Base-by-base conservation (phyloP, 2,888 invertebrate species). In the Anoplius nigerrimus region DNA sequence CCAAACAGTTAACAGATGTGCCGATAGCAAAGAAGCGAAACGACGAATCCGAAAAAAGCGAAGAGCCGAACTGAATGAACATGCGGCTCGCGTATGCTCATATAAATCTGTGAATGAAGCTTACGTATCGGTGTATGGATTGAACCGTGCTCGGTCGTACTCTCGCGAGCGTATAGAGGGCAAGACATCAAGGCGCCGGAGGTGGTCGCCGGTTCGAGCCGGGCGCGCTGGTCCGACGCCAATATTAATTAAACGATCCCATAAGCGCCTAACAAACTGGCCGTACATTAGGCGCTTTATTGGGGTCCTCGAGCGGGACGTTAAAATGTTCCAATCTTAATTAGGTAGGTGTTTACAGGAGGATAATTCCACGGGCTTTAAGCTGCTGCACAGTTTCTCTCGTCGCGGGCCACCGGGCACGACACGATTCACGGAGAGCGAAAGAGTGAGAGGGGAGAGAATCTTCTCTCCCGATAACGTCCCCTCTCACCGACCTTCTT, bases 241-340 rank as follows among this genome's bases (percentile, higher is more conserved):
- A 82, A 87, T 88, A 88, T 88, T 88, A 88, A 88, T 87, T 87
- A 86, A 88, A 88, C 86, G 86, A 87, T 86, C 86, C 78, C 87
- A 85, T 87, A 88, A 88, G 84, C 84, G 84, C 84, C 82, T 83
- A 84, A 84, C 83, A 84, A 86, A 87, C 84, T 82, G 84, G 82
- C 83, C 83, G 81, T 87, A 86, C 81, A 83, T 87, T 83, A 81
- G 80, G 72, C 76, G 84, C 79, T 88, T 88, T 88, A 88, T 86
- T 85, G 82, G 82, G 82, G 78, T 83, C 81, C 76, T 77, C 81
- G 79, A 77, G 77, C 74, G 67, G 75, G 80, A 86, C 84, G 83
- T 87, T 87, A 86, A 87, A 87, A 87, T 86, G 88, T 86, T 87
- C 85, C 87, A 86, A 87, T 88, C 87, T 88, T 87, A 88, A 88